Conservation (phyloP, 2,888 invertebrate species). For the Himalopsyche anomala region DNA sequence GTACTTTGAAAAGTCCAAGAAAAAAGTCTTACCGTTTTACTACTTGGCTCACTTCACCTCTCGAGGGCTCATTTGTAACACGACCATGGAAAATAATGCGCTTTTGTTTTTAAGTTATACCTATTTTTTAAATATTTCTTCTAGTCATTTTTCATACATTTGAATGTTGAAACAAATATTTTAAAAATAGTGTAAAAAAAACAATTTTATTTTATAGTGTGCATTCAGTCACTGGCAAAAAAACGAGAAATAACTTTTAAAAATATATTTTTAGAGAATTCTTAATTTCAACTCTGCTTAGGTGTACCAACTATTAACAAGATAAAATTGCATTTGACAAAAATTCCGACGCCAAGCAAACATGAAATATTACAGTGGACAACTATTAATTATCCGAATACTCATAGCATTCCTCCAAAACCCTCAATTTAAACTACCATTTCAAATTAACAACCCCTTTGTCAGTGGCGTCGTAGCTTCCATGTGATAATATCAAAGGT, state of each 20-base stretch:
- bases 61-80: no score
- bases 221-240: not conserved
- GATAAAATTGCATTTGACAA: slow-evolving; percentile 37
- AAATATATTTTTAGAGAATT: not conserved
- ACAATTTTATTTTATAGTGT: no score
- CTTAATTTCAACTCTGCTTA: not conserved
- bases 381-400: slow-evolving; percentile 40
- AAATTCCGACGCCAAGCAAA: slow-evolving; percentile 42
- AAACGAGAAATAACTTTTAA: no score
- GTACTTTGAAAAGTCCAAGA: no score
- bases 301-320: not conserved
- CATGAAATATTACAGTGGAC: slow-evolving; percentile 38
- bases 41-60: no score
- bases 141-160: no score
- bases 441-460: slow-evolving; percentile 16
- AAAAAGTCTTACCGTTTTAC: no score
- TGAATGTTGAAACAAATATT: no score
- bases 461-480: not conserved
- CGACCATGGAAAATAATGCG: no score
- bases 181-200: no score
- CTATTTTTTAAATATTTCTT: no score
- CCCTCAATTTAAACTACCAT: slow-evolving; percentile 2
- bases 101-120: no score
- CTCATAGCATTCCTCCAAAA: slow-evolving; percentile 8
- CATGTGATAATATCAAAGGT: not conserved